A percentile compares a stretch with the other conserved stretches of the same genome.
These are phyloP conservation scores for Nesogale talazaci DNA, from an alignment of 2,113 vertebrate species.

Conservation along the genomic window DNA sequence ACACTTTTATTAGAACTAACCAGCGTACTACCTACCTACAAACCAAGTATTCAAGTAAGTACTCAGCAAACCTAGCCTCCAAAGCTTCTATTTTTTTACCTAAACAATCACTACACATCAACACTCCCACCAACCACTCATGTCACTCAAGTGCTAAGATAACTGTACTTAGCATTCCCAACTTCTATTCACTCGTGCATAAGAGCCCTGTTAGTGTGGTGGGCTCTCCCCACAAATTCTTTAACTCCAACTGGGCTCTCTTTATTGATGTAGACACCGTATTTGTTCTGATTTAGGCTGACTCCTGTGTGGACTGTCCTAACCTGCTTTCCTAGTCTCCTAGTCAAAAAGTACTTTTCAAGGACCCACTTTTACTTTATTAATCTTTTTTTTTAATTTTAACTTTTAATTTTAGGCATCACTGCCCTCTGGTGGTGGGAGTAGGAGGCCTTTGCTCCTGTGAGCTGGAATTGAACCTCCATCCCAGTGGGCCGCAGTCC, in stretches of 20 bases:
- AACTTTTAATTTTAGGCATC: too few relatives aligned
- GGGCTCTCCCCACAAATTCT: not conserved
- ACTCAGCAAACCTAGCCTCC: not conserved
- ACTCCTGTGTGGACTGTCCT: not conserved
- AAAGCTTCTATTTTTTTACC: too few relatives aligned
- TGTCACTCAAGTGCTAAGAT: not conserved
- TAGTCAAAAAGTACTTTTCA: conserved; percentile 37
- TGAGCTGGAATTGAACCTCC: too few relatives aligned
- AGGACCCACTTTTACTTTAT: not conserved
- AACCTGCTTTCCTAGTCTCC: conserved; percentile 45
- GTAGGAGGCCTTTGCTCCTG: too few relatives aligned
- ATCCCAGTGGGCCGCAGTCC: too few relatives aligned
- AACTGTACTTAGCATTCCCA: not conserved
- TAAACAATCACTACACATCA: not conserved
- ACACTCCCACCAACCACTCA: not conserved
- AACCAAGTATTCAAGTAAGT: too few relatives aligned
- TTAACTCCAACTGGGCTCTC: not conserved
- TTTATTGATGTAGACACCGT: not conserved
- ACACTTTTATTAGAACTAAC: not conserved
- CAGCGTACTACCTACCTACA: not conserved
- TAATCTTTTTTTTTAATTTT: too few relatives aligned
- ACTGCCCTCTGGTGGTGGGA: too few relatives aligned
- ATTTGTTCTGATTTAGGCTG: not conserved
- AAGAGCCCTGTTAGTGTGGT: too few relatives aligned
- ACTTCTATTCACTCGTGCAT: not conserved